Percentiles rank a stretch among this genome's conserved stretches.
phyloP scores from a whole-genome alignment of 1,140 invertebrate species.

The Drosophila eugracilis region DNA sequence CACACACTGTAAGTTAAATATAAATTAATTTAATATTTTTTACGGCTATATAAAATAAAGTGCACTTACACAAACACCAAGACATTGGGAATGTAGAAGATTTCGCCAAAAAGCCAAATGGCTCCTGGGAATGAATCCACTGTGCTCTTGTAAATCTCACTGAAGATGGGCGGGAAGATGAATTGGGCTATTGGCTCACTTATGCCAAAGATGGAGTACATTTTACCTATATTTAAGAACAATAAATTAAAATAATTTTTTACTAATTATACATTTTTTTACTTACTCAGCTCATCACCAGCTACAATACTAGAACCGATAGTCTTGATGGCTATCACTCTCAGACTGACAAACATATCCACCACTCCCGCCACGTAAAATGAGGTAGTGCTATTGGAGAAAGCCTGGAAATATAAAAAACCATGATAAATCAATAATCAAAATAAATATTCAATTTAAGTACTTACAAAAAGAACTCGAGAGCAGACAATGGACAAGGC shows the following conservation, averaged over 20 bases:
- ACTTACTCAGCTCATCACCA: constrained; percentile 79
- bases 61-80: constrained; percentile 80
- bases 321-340: constrained; percentile 80
- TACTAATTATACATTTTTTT: not conserved
- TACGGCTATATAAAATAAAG: not conserved
- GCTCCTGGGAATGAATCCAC: constrained; percentile 78
- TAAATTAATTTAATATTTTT: not conserved
- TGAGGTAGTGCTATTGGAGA: constrained; percentile 58
- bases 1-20: constrained; percentile 48
- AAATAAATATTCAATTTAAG: not conserved
- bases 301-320: constrained; percentile 81
- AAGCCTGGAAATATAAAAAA: constrained; percentile 52
- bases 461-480: constrained; percentile 71
- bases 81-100: constrained; percentile 81
- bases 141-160: constrained; percentile 69
- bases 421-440: not conserved
- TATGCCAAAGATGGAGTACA: constrained; percentile 83
- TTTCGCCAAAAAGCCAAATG: constrained; percentile 77
- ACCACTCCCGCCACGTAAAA: constrained; percentile 76
- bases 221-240: constrained; percentile 67
- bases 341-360: constrained; percentile 79
- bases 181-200: constrained; percentile 78
- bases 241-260: not conserved
- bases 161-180: constrained; percentile 79
- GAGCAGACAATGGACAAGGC: constrained; percentile 71